phyloP scores from a whole-genome alignment of 2,113 vertebrate genomes.

The Pterocles burchelli region DNA sequence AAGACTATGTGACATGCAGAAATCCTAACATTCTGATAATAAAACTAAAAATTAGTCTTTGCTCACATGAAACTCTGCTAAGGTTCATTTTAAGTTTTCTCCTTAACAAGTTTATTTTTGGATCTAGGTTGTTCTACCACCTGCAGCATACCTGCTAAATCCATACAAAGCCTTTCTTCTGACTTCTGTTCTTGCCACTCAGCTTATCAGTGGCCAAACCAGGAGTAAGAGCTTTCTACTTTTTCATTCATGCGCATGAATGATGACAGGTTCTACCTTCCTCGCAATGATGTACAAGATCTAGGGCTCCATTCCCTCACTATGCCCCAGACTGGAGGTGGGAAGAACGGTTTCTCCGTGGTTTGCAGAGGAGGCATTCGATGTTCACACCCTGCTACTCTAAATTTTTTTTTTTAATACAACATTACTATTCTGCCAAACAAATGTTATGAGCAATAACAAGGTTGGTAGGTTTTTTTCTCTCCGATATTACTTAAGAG shows the following conservation, averaged over 20 bases:
- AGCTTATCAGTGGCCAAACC: neutral
- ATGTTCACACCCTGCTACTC: neutral
- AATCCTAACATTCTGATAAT: neutral
- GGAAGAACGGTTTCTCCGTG: neutral
- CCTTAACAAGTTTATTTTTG: neutral
- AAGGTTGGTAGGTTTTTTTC: neutral
- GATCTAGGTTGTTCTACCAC: neutral
- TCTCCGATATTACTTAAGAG: neutral
- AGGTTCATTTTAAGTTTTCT: neutral
- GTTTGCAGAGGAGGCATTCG: neutral
- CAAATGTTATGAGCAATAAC: neutral
- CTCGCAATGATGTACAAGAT: neutral
- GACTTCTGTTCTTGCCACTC: neutral
- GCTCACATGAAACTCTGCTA: neutral
- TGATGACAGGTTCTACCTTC: neutral
- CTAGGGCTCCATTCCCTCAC: neutral
- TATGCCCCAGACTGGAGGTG: no score
- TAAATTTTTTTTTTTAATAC: neutral
- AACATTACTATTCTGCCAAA: neutral
- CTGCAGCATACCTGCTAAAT: neutral
- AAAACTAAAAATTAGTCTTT: neutral
- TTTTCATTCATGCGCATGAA: neutral
- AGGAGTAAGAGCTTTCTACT: neutral
- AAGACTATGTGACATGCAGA: neutral
- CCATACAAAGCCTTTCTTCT: neutral